Percentiles rank a stretch among this genome's conserved stretches.
phyloP scores from a whole-genome alignment of 2,113 vertebrate species.

The Mormyrus lacerda region DNA sequence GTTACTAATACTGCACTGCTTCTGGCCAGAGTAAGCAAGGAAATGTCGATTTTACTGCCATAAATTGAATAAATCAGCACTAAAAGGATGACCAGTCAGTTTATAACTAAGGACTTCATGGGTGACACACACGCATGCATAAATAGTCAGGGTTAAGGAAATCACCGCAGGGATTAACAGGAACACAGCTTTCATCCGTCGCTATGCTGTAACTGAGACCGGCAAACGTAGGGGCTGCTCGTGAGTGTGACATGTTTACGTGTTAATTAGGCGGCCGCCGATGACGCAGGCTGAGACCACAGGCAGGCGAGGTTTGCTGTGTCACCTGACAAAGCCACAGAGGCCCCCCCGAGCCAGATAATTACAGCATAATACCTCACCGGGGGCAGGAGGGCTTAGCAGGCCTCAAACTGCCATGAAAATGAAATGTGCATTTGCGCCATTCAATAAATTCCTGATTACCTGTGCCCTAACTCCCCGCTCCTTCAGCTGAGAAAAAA shows the following conservation, averaged over 20 bases:
- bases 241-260: neutral
- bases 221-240: neutral
- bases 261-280: neutral
- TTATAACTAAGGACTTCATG: neutral
- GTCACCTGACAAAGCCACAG: neutral
- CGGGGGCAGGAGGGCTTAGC: neutral
- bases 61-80: neutral
- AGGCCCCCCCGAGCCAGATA: neutral
- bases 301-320: neutral
- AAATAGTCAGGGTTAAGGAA: neutral
- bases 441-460: neutral
- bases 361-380: neutral
- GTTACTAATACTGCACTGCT: neutral
- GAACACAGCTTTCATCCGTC: neutral
- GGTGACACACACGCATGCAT: neutral
- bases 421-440: neutral
- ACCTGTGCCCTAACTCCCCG: neutral
- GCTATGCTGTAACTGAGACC: neutral
- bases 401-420: neutral
- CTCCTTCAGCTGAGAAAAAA: neutral
- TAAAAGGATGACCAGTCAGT: neutral
- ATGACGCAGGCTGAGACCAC: neutral
- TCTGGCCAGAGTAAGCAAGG: neutral
- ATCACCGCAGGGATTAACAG: neutral
- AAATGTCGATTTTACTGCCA: neutral